Base-by-base conservation (phyloP, 2,113 vertebrate genomes). In the Corapipo altera region DNA sequence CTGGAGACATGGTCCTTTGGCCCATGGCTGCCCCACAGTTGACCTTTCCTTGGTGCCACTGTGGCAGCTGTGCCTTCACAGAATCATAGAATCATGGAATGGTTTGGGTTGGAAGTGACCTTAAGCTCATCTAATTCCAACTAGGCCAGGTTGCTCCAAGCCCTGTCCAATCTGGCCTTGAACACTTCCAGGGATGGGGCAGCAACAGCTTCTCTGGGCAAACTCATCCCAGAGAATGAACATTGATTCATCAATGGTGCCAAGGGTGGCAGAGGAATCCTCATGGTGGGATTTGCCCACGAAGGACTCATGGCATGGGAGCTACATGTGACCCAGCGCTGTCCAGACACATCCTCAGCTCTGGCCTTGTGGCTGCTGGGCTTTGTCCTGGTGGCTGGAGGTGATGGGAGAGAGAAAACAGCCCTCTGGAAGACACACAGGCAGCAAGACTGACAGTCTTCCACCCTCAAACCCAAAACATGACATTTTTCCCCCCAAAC, bases 191-290 rank as follows among this genome's bases (percentile, higher is more conserved):
- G 77, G 69, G 70, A 17, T 30, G 61, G 37, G 27, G 70, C 70
- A 82, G 61, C 44, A 69, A 2, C 22, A 33, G 33, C 24, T 71
- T 67, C 52, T 35, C 37, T 33, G 32, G 55, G 48, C 17, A 7
- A 39, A 1, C 17, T 55, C 64, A 2, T 23, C 51, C 16, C 6
- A 4, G 59, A 80, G 54, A 12, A n/a, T 0, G 39, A 52, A 26
- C 1, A 0, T 9, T 0, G 3, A 8, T 26, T 3, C 49, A 17
- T 8, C 44, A 22, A 0, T 0, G 1, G 59, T 12, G 51, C 20
- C 65, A 59, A 44, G 8, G n/a, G 28, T 13, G 49, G 59, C 19
- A 30, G 15, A 15, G 30, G 70, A 35, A 85, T 15, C 43, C 21
- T 57, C 19, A 1, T 21, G 86, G 26, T n/a, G 52, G 66, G 61